Evolutionary conservation across 1,140 invertebrate genomes (phyloP), one percentile per base, ranked within the genome.

Genomic region (Himalopsyche phryganea): DNA sequence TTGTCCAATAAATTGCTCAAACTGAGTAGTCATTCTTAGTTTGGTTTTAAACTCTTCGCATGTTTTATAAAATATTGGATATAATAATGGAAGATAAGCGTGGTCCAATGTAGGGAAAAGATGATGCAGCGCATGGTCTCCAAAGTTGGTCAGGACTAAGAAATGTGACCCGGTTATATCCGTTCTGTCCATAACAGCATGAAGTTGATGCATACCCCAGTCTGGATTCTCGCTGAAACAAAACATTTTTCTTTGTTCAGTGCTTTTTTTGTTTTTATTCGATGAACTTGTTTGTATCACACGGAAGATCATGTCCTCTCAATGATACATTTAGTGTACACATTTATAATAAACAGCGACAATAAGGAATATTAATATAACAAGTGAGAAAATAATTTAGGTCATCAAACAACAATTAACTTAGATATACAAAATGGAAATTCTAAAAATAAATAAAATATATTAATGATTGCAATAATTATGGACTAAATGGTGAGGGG

Each of bases 81-180:
- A 73, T 2, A 88, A 72, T 9, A 80, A 67, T 0, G 76, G 70
- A 14, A 93, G 70, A 46, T 85, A 81, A 0, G 81, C 83, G 65
- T 92, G 89, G 67, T 92, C 90, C 11, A 93, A 66, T 0, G 89
- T 90, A 0, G 91, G 91, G 61, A 93, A 84, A 1, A 94, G 73
- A 76, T 93, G 91, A 68, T 94, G 91, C 0, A 92, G 71, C 0
- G 76, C 74, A 69, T 94, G 91, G 33, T 87, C 83, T 6, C 90
- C 91, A 61, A 90, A 93, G 58, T 83, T 80, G 0, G 84, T 86
- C 19, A 91, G 64, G 0, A 82, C 81, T 28, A 89, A 71, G 63
- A 90, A 85, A 18, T 82, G 71, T 5, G 74, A 81, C 3, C 81
- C 76, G 10, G 80, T 81, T 10, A 87, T 73, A 40, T 86, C 80